Evolutionary conservation across 2,888 invertebrate species (phyloP).

Genomic region (Phalera bucephala): DNA sequence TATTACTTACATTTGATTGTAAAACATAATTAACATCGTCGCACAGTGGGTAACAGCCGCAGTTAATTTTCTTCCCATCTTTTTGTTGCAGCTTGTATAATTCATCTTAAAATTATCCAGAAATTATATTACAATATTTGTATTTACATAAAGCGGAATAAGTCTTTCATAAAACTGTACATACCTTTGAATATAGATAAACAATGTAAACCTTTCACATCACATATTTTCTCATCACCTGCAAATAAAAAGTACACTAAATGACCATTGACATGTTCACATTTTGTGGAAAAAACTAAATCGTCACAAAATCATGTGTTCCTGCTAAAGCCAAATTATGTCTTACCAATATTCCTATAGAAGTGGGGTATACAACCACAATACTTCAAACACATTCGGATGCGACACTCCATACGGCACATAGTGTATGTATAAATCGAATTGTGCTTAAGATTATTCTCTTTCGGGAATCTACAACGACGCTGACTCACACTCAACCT

Average conservation of each 20-base stretch:
- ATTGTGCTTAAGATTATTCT: slow-evolving; percentile 85
- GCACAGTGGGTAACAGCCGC: slow-evolving; percentile 86
- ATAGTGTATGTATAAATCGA: slow-evolving; percentile 87
- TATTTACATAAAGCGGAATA: too few relatives aligned
- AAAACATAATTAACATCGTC: slow-evolving; percentile 87
- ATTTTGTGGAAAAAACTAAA: too few relatives aligned
- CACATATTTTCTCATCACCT: slow-evolving; percentile 84
- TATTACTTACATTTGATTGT: slow-evolving; percentile 83
- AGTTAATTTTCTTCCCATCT: slow-evolving; percentile 79
- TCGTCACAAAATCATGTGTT: too few relatives aligned
- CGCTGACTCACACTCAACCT: slow-evolving; percentile 85
- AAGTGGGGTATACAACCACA: slow-evolving; percentile 90
- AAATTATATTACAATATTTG: too few relatives aligned
- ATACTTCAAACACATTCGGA: slow-evolving; percentile 80
- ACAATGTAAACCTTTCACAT: slow-evolving; percentile 85
- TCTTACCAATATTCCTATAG: slow-evolving; percentile 85
- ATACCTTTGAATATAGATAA: slow-evolving; percentile 82
- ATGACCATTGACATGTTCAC: too few relatives aligned
- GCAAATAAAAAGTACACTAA: too few relatives aligned
- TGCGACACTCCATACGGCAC: slow-evolving; percentile 89
- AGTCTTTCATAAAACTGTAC: background rate
- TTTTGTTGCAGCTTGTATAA: slow-evolving; percentile 77
- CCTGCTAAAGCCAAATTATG: too few relatives aligned
- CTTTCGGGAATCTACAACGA: slow-evolving; percentile 86
- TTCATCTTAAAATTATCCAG: slow-evolving; percentile 62